A percentile compares a stretch with the other conserved stretches of the same genome.
Conservation (phyloP, 2,113 vertebrate genomes). For the Perca flavescens region DNA sequence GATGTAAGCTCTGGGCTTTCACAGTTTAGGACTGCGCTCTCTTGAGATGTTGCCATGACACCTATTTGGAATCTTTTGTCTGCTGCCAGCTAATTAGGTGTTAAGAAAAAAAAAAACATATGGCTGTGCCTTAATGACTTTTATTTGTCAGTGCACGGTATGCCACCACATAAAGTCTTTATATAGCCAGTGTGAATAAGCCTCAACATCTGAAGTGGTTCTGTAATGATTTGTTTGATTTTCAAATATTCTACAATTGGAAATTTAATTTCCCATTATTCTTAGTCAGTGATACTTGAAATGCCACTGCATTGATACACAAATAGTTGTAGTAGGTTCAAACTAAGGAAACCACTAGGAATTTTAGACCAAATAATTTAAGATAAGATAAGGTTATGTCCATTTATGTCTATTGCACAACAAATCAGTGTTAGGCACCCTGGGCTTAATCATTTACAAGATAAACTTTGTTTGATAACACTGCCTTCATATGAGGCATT, state of each 20-base stretch:
- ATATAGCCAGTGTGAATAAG: not conserved
- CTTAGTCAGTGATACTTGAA: not conserved
- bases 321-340: not conserved
- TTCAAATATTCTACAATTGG: not conserved
- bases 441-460: not conserved
- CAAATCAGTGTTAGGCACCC: not conserved
- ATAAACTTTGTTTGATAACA: not conserved
- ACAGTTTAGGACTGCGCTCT: constrained; percentile 64
- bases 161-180: constrained; percentile 7
- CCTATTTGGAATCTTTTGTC: constrained; percentile 78
- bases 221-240: constrained; percentile 21
- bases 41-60: constrained; percentile 84
- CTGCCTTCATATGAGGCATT: not conserved
- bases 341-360: constrained; percentile 38
- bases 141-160: constrained; percentile 37
- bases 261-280: not conserved
- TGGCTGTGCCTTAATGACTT: constrained; percentile 46
- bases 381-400: not conserved
- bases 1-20: constrained; percentile 68
- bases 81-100: constrained; percentile 71
- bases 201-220: not conserved
- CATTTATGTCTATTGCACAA: not conserved
- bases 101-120: constrained; percentile 5
- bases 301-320: not conserved
- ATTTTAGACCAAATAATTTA: not conserved